Percentiles rank a stretch among this genome's conserved stretches.
Conservation (phyloP, 2,797 vertebrate species). For the Bradypus variegatus region DNA sequence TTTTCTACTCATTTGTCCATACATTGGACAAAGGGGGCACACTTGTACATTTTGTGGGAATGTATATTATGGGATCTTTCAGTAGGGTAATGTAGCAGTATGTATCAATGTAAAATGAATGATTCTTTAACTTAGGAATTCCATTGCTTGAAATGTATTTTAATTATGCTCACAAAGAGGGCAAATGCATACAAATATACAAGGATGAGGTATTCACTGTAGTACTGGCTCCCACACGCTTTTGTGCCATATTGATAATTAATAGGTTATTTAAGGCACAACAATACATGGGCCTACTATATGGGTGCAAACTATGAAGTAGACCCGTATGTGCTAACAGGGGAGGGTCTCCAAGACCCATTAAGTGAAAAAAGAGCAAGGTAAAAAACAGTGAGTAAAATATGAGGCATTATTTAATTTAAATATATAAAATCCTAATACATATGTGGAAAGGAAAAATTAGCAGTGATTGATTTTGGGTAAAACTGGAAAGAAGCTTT, state of each 20-base stretch:
- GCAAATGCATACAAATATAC: neutral
- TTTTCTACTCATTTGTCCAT: too few relatives aligned
- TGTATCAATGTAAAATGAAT: neutral
- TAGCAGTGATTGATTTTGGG: neutral
- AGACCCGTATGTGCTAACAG: neutral
- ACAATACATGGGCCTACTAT: neutral
- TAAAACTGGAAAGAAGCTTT: neutral
- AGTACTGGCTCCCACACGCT: neutral
- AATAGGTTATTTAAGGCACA: neutral
- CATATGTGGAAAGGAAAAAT: neutral
- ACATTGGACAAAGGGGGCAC: too few relatives aligned
- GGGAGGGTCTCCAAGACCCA: neutral
- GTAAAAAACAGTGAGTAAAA: neutral
- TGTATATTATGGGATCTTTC: neutral
- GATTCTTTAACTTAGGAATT: neutral
- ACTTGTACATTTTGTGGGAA: neutral
- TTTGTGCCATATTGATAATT: neutral
- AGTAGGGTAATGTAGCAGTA: neutral
- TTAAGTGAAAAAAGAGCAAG: neutral
- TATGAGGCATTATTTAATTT: neutral
- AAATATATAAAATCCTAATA: neutral
- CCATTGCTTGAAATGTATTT: neutral
- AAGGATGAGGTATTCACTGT: neutral
- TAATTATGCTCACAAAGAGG: neutral
- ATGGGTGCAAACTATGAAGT: neutral